Conservation (phyloP, 2,888 invertebrate genomes). For the Adelognathus sp. region DNA sequence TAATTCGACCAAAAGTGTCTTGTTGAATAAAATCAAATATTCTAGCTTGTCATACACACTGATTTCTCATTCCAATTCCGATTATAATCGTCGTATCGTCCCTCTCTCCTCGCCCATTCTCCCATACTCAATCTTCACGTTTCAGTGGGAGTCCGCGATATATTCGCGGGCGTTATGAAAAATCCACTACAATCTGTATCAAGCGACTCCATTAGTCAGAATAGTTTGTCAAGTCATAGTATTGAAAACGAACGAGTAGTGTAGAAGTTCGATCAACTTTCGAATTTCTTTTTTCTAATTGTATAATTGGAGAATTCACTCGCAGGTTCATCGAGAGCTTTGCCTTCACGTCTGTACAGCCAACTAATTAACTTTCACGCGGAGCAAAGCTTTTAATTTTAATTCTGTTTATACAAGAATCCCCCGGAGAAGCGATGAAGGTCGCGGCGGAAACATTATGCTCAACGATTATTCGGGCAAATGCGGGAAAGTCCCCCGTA, state of each 20-base stretch:
- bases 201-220: no score
- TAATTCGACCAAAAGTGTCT: no score
- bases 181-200: no score
- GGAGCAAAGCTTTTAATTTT: conserved; percentile 71
- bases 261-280: neutral
- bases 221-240: no score
- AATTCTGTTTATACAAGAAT: conserved; percentile 55
- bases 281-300: neutral
- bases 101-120: no score
- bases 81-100: no score
- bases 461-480: conserved; percentile 73
- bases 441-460: neutral
- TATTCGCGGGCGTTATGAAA: no score
- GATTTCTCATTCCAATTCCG: no score
- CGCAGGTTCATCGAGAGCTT: neutral
- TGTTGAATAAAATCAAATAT: no score
- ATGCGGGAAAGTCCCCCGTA: conserved; percentile 3
- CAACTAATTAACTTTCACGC: conserved; percentile 65
- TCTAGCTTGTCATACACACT: no score
- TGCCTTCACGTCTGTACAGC: conserved; percentile 24
- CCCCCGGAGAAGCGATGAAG: neutral
- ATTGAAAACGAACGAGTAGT: neutral
- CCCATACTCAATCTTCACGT: no score
- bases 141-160: no score
- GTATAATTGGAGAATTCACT: neutral